These are phyloP conservation scores for Oasisia sp. DNA, from an alignment of 2,888 invertebrate species.

Conservation along the genomic window DNA sequence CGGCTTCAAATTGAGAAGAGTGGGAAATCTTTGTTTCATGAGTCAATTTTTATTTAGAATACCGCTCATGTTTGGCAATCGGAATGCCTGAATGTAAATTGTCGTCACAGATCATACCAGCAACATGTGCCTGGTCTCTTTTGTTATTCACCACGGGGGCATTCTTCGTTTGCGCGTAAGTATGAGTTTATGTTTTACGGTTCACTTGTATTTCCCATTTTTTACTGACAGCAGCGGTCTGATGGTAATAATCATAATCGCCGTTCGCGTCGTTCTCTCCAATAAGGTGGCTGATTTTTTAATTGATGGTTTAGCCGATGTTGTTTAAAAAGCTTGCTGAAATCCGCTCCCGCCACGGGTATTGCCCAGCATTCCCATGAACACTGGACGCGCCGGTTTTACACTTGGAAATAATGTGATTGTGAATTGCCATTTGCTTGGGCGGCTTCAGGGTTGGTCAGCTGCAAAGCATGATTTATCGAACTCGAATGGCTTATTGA, in stretches of 20 bases:
- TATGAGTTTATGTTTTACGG: constrained; percentile 62
- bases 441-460: too few species aligned
- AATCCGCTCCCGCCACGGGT: not conserved
- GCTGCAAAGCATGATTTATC: too few species aligned
- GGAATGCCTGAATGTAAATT: constrained; percentile 41
- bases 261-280: too few species aligned
- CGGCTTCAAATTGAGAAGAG: constrained; percentile 17
- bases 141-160: constrained; percentile 91
- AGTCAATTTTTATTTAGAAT: not conserved
- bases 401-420: too few species aligned
- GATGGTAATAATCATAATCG: not conserved
- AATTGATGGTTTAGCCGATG: too few species aligned
- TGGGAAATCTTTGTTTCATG: constrained; percentile 13
- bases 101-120: constrained; percentile 72
- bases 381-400: too few species aligned
- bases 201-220: constrained; percentile 20
- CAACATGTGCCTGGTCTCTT: constrained; percentile 97
- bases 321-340: not conserved
- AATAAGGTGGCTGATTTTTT: too few species aligned
- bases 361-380: not conserved
- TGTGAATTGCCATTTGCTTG: too few species aligned
- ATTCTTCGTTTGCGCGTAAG: constrained; percentile 98
- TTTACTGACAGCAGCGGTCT: not conserved
- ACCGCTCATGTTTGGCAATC: constrained; percentile 23
- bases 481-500: too few species aligned